phyloP scores from a whole-genome alignment of 1,140 invertebrate species.

The Spodoptera frugiperda region DNA sequence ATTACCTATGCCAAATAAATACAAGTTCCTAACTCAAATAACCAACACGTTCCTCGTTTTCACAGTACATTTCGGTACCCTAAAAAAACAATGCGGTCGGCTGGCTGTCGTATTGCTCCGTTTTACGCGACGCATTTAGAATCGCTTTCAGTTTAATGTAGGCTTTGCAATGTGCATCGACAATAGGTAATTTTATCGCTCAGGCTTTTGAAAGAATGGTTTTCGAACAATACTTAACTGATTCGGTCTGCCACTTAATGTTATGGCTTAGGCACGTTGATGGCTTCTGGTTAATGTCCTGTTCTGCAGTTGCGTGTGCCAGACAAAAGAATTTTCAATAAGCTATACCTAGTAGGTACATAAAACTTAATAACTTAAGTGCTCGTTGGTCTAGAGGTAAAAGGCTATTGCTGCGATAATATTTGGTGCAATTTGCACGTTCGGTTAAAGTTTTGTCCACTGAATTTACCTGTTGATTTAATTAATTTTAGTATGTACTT shows the following conservation, averaged over 20 bases:
- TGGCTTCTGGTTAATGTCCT: neutral
- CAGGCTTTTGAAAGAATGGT: constrained; percentile 30
- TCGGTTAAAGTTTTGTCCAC: no score
- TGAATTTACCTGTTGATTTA: no score
- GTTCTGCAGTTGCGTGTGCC: neutral
- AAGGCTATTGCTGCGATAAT: no score
- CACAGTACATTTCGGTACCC: neutral
- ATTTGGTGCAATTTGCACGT: no score
- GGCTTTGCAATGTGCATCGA: constrained; percentile 69
- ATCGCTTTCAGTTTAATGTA: constrained; percentile 76
- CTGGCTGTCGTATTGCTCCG: constrained; percentile 45
- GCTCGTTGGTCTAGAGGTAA: no score
- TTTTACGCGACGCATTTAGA: constrained; percentile 63
- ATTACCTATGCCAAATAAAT: no score
- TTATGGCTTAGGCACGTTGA: constrained; percentile 30
- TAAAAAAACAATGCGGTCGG: constrained; percentile 43
- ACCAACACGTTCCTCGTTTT: neutral
- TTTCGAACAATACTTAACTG: constrained; percentile 37
- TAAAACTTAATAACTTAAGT: neutral
- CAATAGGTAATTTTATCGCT: constrained; percentile 76
- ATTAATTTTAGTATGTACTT: no score
- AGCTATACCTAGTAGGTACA: neutral
- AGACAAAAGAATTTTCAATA: constrained; percentile 4
- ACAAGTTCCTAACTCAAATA: no score
- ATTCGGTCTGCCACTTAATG: constrained; percentile 20